Base-by-base conservation (phyloP, 2,888 invertebrate species). In the Synanthedon andrenaeformis region DNA sequence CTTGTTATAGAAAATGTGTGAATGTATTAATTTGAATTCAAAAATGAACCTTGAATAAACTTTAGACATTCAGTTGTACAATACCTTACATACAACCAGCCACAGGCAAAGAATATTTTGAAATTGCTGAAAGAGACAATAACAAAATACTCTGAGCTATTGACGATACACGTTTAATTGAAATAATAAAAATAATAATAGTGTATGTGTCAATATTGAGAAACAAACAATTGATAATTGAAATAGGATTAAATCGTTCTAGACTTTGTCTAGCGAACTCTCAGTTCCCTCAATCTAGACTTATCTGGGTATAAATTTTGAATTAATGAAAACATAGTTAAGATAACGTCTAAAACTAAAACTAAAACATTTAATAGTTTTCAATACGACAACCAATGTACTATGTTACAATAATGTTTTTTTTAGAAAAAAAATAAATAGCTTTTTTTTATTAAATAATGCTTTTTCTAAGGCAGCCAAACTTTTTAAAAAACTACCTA, bases 21-120 rank as follows among this genome's bases (percentile, higher is more conserved):
- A 82, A 35, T 35, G 35, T 80, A 78, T 86, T 73, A 61, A 62
- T 80, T 68, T 76, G 78, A 81, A 80, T 80, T 69, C 64, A 71
- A 79, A 76, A 74, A 76, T 79, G 80, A 81, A 80, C 75, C 71
- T 76, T 73, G 69, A 77, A 74, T 23, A 74, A 77, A 68, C 63
- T 67, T 65, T 64, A 70, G 70, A 23, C 69, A 66, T 67, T 60
- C 55, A 53, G 72, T 74, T 78, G 86, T 88, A 89, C 89, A 89
- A 89, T 93, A 93, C 92, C 93, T 93, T 91, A 92, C 91, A 90
- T 92, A 93, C 86, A 93, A 92, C 93, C 92, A 93, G 90, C 93
- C 92, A 91, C 93, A 93, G 90, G 92, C 92, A 92, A 93, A 93
- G 92, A 92, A 92, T 91, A 92, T 91, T 91, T 91, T 91, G 91